Conservation (phyloP, 2,888 invertebrate species). For the Netelia virgata region DNA sequence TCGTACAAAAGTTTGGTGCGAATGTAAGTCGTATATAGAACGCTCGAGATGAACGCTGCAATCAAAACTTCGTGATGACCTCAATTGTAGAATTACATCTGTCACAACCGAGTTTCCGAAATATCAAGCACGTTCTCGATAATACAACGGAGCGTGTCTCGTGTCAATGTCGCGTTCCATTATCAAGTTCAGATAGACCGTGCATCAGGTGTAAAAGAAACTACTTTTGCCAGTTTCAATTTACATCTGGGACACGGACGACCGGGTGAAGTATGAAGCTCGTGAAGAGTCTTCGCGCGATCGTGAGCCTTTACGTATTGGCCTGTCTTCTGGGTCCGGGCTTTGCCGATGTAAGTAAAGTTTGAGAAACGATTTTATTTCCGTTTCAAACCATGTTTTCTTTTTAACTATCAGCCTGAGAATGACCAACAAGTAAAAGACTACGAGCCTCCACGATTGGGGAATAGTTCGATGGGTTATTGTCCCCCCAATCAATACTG, state of each 20-base stretch:
- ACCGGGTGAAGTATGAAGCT: background rate
- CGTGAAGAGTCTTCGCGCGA: background rate
- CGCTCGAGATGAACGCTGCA: background rate
- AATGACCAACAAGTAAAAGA: background rate
- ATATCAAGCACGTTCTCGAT: background rate
- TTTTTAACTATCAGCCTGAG: background rate
- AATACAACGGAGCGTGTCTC: background rate
- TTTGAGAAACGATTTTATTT: background rate
- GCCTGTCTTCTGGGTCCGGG: background rate
- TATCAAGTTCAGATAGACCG: background rate
- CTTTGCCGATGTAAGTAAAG: background rate
- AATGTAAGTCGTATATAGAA: too few relatives aligned
- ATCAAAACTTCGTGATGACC: background rate
- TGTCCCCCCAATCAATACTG: constrained; percentile 78
- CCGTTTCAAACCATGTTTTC: background rate
- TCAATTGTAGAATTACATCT: background rate
- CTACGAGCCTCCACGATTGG: constrained; percentile 22
- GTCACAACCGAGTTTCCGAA: background rate
- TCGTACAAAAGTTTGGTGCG: background rate
- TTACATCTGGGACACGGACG: background rate
- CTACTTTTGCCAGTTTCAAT: background rate
- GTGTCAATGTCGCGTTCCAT: background rate
- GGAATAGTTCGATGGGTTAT: background rate
- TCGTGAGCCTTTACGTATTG: background rate
- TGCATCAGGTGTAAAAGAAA: background rate